Evolutionary conservation across 2,797 vertebrate genomes (phyloP).

Genomic region (Forpus xanthops): DNA sequence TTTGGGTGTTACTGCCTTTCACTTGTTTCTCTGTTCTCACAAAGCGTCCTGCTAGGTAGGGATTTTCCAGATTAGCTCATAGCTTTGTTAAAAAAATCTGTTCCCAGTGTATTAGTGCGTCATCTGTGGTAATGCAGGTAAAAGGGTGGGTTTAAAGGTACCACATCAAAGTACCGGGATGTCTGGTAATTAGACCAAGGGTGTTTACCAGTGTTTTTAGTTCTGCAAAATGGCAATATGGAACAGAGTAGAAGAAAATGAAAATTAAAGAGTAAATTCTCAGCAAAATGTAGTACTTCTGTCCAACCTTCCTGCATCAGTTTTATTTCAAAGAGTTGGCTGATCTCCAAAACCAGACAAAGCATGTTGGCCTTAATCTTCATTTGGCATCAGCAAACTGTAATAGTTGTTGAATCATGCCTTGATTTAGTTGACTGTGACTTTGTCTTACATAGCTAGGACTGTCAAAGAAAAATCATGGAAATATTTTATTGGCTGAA

Average conservation of each 20-base stretch:
- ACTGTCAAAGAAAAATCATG: slow-evolving; percentile 15
- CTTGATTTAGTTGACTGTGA: slow-evolving; percentile 25
- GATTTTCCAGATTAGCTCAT: background rate
- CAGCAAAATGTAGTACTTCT: background rate
- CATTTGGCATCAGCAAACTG: slow-evolving; percentile 24
- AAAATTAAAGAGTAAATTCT: background rate
- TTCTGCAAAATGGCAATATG: background rate
- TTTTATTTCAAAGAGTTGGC: slow-evolving; percentile 25
- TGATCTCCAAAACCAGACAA: slow-evolving; percentile 44
- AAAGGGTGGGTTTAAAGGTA: background rate
- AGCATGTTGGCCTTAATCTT: slow-evolving; percentile 14
- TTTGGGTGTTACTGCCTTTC: background rate
- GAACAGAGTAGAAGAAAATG: background rate
- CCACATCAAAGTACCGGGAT: background rate
- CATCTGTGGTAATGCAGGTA: background rate
- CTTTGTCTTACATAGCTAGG: background rate
- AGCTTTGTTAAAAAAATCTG: background rate
- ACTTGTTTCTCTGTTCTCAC: background rate
- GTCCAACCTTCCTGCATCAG: background rate
- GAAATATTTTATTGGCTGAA: slow-evolving; percentile 27
- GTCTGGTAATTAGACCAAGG: background rate
- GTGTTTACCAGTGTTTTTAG: background rate
- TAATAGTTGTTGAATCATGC: slow-evolving; percentile 44
- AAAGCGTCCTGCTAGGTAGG: background rate
- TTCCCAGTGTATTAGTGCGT: background rate